Base-by-base conservation (phyloP, 2,797 vertebrate species). In the Sparus aurata region DNA sequence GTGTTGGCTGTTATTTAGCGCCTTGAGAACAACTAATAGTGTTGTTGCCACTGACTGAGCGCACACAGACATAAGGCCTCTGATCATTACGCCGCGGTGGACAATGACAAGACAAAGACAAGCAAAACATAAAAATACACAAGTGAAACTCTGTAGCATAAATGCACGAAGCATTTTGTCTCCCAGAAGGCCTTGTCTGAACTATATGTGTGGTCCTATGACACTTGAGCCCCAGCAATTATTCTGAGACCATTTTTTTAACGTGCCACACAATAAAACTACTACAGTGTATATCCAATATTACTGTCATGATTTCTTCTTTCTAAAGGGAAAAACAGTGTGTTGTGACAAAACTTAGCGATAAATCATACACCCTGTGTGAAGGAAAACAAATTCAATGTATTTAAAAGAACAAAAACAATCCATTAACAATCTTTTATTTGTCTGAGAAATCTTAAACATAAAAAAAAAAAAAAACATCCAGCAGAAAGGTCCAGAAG, bases 11-110 rank as follows among this genome's bases (percentile, higher is more conserved):
- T 94, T 96, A 57, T 93, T 94, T 0, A 98, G 80, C 60, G 97
- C 97, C 92, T 93, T 97, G 55, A 98, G 95, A 55, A 98, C 68
- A 50, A 95, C 94, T 61, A 94, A 93, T 30, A 99, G 95, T 0
- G 94, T 89, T 2, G 88, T 84, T 0, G 86, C 73, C 0, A 2
- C 46, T 8, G 75, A 96, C 17, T 11, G 60, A n/a, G 95, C 93
- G 75, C 96, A 98, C 64, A 93, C 80, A 0, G 95, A 97, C 41
- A 97, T 95, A 57, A 99, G 88, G 64, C 96, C 92, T 18, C 97
- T 95, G 5, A 99, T 95, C 68, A 99, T 93, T 12, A 96, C 87
- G 1, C 97, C 97, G 12, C 67, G 89, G 62, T 91, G 87, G 47
- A 47, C 4, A 69, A 23, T 30, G 30, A 34, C 30, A 34, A 34